A percentile compares a stretch with the other conserved stretches of the same genome.
Evolutionary conservation across 2,888 invertebrate species (phyloP).

Genomic region (Pandemis heparana): DNA sequence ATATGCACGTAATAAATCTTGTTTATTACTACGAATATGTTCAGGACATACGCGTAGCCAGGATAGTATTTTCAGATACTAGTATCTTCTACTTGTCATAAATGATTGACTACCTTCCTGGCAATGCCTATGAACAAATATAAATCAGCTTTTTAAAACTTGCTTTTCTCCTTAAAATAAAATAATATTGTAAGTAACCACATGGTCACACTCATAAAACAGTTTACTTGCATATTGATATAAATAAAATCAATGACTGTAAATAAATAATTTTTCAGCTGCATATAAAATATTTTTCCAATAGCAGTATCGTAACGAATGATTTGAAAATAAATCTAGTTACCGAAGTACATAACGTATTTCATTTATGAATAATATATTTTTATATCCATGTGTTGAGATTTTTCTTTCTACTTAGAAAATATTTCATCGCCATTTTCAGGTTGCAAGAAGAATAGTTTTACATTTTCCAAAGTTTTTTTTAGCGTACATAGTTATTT

Average conservation of each 20-base stretch:
- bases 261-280: conserved; percentile 16
- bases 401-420: neutral
- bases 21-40: too few relatives aligned
- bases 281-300: conserved; percentile 20
- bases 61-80: too few relatives aligned
- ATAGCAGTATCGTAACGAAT: conserved; percentile 18
- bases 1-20: too few relatives aligned
- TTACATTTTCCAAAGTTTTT: too few relatives aligned
- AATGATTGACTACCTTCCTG: neutral
- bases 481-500: too few relatives aligned
- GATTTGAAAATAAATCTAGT: conserved; percentile 40
- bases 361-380: neutral
- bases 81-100: too few relatives aligned
- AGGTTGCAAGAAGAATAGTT: too few relatives aligned
- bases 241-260: conserved; percentile 9
- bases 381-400: neutral
- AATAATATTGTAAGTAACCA: neutral
- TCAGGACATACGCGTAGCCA: too few relatives aligned
- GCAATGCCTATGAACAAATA: neutral
- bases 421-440: too few relatives aligned
- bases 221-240: neutral
- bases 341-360: conserved; percentile 23
- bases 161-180: neutral
- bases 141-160: neutral
- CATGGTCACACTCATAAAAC: conserved; percentile 15